Base-by-base conservation (phyloP, 2,888 invertebrate genomes). In the Hetaerina titia region DNA sequence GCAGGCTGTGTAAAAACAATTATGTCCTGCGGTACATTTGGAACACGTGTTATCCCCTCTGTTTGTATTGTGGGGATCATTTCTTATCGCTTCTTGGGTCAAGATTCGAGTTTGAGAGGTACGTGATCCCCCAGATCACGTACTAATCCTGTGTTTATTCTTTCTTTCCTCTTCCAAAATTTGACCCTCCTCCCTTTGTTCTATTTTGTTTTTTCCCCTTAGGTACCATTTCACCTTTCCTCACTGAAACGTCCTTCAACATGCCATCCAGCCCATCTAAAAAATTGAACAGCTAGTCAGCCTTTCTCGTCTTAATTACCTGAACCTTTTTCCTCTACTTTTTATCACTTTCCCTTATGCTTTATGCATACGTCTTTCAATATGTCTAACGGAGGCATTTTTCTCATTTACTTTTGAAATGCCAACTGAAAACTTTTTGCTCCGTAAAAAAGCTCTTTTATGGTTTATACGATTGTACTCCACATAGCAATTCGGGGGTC, bases 261-360 rank as follows among this genome's bases (percentile, higher is more conserved):
- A 31, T 2, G 81, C 15, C 81, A 45, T 45, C 45, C 45, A 81
- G 11, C 25, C 81, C 31, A 31, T 31, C 81, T 81, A 81, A 81
- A 81, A 81, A 81, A 81, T 81, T 81, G 81, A 81, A 25, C 81
- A 31, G 31, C 81, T 22, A 22, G 81, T 81, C 81, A 31, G 81
- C 81, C 81, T 25, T 81, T 81, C 81, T 81, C 81, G 13, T 81
- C 31, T 81, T 81, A 81, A 81, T 81, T 81, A 81, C 81, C 25
- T 31, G 81, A 81, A 81, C 5, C 81, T 31, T 31, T 81, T 31
- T 81, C 25, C 74, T 69, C 19, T 17, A 17, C 45, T 22, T 69
- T n/a, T n/a, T 6, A 25, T 81, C 31, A 31, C n/a, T 13, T 81
- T 4, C 2, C 31, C 81, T 81, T 31, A 81, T 81, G 81, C 81